Percentiles rank a stretch among this genome's conserved stretches.
phyloP scores from a whole-genome alignment of 2,797 vertebrate genomes.

The Microcaecilia unicolor region DNA sequence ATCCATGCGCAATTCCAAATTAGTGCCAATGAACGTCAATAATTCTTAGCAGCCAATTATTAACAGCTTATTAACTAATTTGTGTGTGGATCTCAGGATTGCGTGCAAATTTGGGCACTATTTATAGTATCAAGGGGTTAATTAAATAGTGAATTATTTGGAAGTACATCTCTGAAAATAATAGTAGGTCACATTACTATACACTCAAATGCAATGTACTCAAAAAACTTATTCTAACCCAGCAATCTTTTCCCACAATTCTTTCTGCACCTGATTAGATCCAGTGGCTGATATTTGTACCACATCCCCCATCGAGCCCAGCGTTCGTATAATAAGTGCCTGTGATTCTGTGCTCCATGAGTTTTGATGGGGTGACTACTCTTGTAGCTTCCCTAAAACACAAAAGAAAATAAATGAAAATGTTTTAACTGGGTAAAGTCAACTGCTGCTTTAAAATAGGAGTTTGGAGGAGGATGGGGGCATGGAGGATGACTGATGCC shows the following conservation, averaged over 20 bases:
- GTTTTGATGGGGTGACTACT: conserved; percentile 92
- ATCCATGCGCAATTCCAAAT: too few species aligned
- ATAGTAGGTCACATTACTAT: too few species aligned
- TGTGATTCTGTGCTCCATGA: conserved; percentile 89
- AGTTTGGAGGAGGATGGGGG: neutral
- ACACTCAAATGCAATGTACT: neutral
- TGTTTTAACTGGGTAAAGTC: neutral
- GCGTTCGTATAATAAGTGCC: conserved; percentile 92
- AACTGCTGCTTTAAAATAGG: neutral
- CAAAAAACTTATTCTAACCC: neutral
- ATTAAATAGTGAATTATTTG: too few species aligned
- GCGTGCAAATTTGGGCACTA: too few species aligned
- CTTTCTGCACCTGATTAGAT: conserved; percentile 83
- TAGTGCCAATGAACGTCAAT: too few species aligned
- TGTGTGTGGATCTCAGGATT: too few species aligned
- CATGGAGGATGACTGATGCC: too few species aligned
- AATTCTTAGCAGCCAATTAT: too few species aligned
- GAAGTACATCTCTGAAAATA: too few species aligned
- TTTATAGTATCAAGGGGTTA: too few species aligned
- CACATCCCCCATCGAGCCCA: conserved; percentile 98
- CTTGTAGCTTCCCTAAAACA: conserved; percentile 81
- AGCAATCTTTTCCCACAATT: neutral
- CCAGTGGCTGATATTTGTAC: conserved; percentile 97
- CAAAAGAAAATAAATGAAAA: neutral
- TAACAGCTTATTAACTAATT: too few species aligned